Conservation (phyloP, 2,113 vertebrate species). For the Gadus macrocephalus region DNA sequence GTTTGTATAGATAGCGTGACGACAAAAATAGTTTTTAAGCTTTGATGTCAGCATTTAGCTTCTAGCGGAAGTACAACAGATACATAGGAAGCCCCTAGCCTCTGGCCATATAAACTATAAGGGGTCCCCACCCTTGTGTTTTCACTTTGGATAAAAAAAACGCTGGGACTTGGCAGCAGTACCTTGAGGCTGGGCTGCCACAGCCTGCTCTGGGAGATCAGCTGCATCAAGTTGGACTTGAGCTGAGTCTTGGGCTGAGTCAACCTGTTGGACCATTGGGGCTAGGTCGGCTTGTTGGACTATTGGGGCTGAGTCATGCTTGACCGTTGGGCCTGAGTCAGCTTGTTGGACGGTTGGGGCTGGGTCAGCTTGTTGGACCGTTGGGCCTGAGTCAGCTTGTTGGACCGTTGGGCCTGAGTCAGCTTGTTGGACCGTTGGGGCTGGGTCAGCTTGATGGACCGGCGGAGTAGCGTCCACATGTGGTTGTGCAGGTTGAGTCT, state of each 20-base stretch:
- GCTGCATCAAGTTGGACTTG: background rate
- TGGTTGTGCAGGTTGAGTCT: slow-evolving; percentile 12
- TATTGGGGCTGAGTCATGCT: slow-evolving; percentile 9
- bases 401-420: background rate
- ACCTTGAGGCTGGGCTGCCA: background rate
- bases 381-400: slow-evolving; percentile 4
- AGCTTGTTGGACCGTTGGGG: no score
- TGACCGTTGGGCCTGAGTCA: background rate
- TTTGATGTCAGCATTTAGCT: no score
- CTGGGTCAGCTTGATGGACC: no score
- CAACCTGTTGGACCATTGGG: background rate
- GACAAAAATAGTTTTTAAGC: no score
- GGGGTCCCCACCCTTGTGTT: background rate
- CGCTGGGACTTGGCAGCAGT: background rate
- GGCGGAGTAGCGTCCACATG: slow-evolving; percentile 1
- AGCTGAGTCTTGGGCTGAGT: background rate
- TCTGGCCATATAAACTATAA: no score
- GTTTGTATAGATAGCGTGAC: no score
- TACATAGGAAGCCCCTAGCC: no score
- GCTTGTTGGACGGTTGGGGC: no score
- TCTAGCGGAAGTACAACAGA: no score
- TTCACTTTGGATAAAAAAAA: background rate
- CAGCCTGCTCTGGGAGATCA: background rate
- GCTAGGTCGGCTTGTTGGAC: background rate
- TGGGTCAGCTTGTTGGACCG: no score